Evolutionary conservation across 2,888 invertebrate species (phyloP).

Genomic region (Ptychoptera albimana): DNA sequence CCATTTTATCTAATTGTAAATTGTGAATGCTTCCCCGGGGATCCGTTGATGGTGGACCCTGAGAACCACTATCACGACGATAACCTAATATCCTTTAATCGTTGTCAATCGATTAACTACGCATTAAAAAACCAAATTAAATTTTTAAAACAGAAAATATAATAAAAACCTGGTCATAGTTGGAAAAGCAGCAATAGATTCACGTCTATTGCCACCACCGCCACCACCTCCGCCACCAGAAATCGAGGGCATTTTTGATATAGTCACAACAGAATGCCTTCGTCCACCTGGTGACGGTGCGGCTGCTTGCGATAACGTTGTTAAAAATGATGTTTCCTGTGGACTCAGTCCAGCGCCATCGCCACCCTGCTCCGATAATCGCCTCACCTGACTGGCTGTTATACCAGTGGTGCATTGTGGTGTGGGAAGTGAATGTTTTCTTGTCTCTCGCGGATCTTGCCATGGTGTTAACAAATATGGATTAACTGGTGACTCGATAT

Average conservation of each 20-base stretch:
- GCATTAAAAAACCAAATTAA: background rate
- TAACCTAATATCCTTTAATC: background rate
- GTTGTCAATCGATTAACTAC: background rate
- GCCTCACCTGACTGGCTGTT: slow-evolving; percentile 72
- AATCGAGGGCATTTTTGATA: slow-evolving; percentile 51
- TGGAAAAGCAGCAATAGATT: slow-evolving; percentile 65
- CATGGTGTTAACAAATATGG: slow-evolving; percentile 70
- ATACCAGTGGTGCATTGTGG: slow-evolving; percentile 72
- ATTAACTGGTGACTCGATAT: slow-evolving; percentile 63
- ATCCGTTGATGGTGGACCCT: slow-evolving; percentile 56
- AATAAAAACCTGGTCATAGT: slow-evolving; percentile 32
- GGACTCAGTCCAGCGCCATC: slow-evolving; percentile 58
- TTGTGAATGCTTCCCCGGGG: slow-evolving; percentile 64
- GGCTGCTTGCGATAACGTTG: slow-evolving; percentile 62
- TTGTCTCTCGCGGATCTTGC: slow-evolving; percentile 52
- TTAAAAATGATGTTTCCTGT: slow-evolving; percentile 69
- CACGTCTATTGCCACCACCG: slow-evolving; percentile 67
- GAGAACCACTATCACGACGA: slow-evolving; percentile 28
- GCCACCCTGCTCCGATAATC: slow-evolving; percentile 62
- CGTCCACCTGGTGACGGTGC: slow-evolving; percentile 55
- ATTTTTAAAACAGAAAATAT: background rate
- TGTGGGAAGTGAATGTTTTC: slow-evolving; percentile 72
- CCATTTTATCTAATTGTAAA: slow-evolving; percentile 75
- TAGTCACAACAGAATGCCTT: slow-evolving; percentile 74
- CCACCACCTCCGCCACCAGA: slow-evolving; percentile 39